A percentile compares a stretch with the other conserved stretches of the same genome.
Evolutionary conservation across 2,797 vertebrate genomes (phyloP).

Genomic region (Rachycentron canadum): DNA sequence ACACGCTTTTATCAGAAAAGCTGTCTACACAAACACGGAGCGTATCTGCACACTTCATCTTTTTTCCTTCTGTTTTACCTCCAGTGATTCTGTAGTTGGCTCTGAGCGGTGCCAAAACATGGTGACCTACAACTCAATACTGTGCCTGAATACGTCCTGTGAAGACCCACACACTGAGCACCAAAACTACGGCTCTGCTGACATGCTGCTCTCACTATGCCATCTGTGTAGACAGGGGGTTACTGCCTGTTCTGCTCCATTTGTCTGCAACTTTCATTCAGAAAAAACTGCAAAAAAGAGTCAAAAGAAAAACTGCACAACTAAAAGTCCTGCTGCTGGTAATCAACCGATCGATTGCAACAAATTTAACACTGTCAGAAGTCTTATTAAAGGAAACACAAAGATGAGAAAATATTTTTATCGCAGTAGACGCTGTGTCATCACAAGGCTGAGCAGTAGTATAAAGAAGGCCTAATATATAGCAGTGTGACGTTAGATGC

Average conservation of each 20-base stretch:
- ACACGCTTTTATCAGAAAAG: background rate
- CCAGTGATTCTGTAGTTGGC: too few relatives aligned
- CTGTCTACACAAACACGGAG: background rate
- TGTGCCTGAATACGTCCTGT: background rate
- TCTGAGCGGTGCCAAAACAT: background rate
- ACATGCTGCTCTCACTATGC: background rate
- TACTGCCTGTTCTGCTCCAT: background rate
- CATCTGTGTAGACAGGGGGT: too few relatives aligned
- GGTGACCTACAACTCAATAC: too few relatives aligned
- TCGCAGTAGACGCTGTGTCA: background rate
- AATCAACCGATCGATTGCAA: background rate
- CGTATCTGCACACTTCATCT: background rate
- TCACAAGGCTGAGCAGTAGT: background rate
- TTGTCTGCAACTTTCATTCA: background rate
- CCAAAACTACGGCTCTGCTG: background rate
- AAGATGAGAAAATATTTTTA: background rate
- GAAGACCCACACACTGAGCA: background rate
- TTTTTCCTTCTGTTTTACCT: background rate
- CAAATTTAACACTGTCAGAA: background rate
- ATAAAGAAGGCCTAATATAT: background rate
- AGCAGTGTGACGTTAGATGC: background rate
- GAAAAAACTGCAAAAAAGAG: background rate
- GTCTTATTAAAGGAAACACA: background rate
- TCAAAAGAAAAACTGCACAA: background rate
- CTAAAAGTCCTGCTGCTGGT: background rate